Evolutionary conservation across 2,888 invertebrate species (phyloP), one percentile per base, ranked within the genome.

Genomic region (Exephanes ischioxanthus): DNA sequence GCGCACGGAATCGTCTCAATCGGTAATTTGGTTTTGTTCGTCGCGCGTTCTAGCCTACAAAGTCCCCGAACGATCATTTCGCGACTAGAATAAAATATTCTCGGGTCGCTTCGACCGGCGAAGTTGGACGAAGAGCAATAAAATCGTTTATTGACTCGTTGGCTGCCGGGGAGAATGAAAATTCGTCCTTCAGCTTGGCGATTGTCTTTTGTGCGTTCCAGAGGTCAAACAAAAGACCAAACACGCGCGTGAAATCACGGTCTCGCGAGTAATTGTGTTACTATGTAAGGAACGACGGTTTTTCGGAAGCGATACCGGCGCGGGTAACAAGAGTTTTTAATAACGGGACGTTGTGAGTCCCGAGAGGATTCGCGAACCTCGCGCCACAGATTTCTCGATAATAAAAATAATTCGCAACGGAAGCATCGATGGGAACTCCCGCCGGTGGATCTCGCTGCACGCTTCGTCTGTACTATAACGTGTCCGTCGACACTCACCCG

Each of bases 401-500:
- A 70, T 78, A 61, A 58, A 78, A 68, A 41, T 26, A 19, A n/a
- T 45, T 30, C 3, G 16, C 51, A 51, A 26, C 19, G 41, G 14
- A 33, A 9, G 37, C 30, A 22, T 14, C 16, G 58, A 16, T 61
- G 14, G 45, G 26, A 48, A 30, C 30, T 63, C 26, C 26, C 48
- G 63, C 19, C 30, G 63, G 63, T 51, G 30, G 51, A 30, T 58
- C 45, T 77, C n/a, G 7, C 37, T 19, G 41, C 45, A 45, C 41
- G 30, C 51, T 76, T 45, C 26, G 26, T 41, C 37, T 75, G 33
- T 75, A n/a, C 33, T 61, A 58, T 33, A 72, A 72, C 66, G 53
- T 41, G 79, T 53, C 22, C n/a, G 53, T 45, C 37, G 68, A 48
- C 51, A 53, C 61, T 67, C 53, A 68, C 63, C 66, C 78, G 33